Evolutionary conservation across 2,113 vertebrate genomes (phyloP).

Genomic region (Pluvianellus socialis): DNA sequence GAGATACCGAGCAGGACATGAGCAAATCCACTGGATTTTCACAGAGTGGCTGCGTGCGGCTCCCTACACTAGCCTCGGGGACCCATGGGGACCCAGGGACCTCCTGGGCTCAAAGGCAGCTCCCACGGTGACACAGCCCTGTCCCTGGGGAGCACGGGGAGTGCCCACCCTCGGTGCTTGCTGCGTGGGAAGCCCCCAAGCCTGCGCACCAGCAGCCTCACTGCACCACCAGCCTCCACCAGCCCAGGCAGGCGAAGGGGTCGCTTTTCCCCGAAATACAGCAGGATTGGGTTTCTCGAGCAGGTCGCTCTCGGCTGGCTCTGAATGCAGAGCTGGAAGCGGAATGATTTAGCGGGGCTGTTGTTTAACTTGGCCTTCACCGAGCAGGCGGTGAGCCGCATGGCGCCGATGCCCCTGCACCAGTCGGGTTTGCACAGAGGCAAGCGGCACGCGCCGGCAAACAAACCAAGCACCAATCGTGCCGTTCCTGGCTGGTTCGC

Average conservation of each 20-base stretch:
- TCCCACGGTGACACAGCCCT: neutral
- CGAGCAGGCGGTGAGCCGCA: fast-evolving
- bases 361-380: neutral
- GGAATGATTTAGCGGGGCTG: neutral
- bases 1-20: neutral
- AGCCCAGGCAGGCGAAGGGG: neutral
- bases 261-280: neutral
- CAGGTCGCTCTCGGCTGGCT: neutral
- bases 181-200: neutral
- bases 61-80: fast-evolving
- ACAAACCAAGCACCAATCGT: neutral
- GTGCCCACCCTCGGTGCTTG: too few species aligned
- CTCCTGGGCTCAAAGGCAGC: neutral
- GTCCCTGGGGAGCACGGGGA: too few species aligned
- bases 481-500: neutral
- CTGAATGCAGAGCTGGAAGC: neutral
- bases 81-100: neutral
- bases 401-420: fast-evolving
- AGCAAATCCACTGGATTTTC: neutral
- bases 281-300: neutral
- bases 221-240: neutral
- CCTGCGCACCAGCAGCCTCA: fast-evolving
- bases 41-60: neutral
- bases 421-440: neutral
- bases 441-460: neutral